A percentile compares a stretch with the other conserved stretches of the same genome.
Evolutionary conservation across 2,888 invertebrate genomes (phyloP).

Genomic region (Drosophila pullipes): DNA sequence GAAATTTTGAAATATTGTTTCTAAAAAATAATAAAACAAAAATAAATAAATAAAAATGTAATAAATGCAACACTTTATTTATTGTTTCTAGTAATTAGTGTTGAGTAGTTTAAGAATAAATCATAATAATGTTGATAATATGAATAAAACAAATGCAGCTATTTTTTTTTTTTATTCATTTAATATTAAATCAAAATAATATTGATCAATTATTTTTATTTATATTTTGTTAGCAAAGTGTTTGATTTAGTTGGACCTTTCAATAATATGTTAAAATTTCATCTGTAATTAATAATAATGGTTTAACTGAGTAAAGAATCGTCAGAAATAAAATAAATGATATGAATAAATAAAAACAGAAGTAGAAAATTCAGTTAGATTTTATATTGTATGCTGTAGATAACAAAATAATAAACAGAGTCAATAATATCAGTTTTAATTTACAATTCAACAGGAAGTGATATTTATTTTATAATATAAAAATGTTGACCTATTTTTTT

Average conservation of each 20-base stretch:
- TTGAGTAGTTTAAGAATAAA: background rate
- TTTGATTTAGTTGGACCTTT: background rate
- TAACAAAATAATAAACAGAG: background rate
- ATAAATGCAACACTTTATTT: background rate
- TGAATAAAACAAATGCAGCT: background rate
- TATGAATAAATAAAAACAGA: background rate
- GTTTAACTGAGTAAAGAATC: background rate
- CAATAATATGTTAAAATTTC: background rate
- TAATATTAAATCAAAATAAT: background rate
- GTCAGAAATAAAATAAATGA: background rate
- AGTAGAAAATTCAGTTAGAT: background rate
- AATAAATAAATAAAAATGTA: background rate
- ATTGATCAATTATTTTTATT: background rate
- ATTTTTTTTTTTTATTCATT: background rate
- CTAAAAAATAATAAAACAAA: background rate
- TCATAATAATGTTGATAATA: background rate
- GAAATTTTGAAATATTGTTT: background rate
- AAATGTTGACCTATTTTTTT: background rate
- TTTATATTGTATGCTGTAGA: background rate
- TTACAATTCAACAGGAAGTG: background rate
- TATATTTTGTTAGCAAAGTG: background rate
- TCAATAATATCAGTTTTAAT: background rate
- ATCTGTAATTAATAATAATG: background rate
- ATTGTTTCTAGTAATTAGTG: background rate
- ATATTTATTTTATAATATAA: background rate